These are phyloP conservation scores for Phaethon lepturus DNA, from an alignment of 2,113 vertebrate genomes.

Conservation along the genomic window DNA sequence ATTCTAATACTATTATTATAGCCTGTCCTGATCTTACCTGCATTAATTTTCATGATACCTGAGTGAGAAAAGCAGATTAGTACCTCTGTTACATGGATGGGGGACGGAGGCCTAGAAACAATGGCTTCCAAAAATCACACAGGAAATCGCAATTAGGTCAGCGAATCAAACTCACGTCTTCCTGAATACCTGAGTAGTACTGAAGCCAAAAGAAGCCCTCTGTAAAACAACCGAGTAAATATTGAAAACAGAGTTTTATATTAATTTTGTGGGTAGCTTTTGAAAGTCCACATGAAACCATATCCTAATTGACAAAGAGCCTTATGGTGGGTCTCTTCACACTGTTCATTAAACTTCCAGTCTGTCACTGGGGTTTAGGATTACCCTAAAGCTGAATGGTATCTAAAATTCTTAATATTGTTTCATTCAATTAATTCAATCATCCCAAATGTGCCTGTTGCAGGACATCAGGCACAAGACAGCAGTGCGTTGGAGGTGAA, in stretches of 20 bases:
- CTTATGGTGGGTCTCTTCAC: neutral
- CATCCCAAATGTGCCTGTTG: neutral
- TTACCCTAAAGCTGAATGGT: neutral
- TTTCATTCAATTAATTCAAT: neutral
- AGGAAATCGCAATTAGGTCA: neutral
- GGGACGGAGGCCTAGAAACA: neutral
- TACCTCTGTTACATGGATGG: neutral
- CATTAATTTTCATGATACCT: neutral
- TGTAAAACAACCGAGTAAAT: neutral
- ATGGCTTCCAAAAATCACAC: neutral
- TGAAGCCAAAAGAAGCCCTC: neutral
- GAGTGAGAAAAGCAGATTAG: neutral
- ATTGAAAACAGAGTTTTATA: neutral
- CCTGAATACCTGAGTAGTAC: neutral
- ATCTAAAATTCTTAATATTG: neutral
- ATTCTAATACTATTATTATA: neutral
- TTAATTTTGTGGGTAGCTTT: neutral
- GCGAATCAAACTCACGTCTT: neutral
- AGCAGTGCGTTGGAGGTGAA: neutral
- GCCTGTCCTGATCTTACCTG: neutral
- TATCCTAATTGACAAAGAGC: neutral
- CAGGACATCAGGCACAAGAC: neutral
- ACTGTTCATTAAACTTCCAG: neutral
- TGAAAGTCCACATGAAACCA: neutral
- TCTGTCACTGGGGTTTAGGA: neutral